Evolutionary conservation across 2,888 invertebrate species (phyloP).

Genomic region (Andrena flavipes): DNA sequence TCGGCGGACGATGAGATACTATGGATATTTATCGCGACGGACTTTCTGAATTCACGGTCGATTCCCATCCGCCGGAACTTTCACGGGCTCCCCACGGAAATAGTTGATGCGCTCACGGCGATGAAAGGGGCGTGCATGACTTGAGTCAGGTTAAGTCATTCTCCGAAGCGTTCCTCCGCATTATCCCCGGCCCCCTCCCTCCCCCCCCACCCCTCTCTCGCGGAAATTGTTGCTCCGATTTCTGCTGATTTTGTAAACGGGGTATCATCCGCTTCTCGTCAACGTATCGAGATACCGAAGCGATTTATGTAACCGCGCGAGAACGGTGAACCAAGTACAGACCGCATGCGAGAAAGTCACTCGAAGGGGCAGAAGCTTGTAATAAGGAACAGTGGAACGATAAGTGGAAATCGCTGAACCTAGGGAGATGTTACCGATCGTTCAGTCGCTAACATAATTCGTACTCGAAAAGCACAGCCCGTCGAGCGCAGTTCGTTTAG

Average conservation of each 20-base stretch:
- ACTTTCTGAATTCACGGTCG: slow-evolving; percentile 30
- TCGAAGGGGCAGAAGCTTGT: neutral
- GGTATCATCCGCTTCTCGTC: neutral
- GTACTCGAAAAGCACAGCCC: slow-evolving; percentile 16
- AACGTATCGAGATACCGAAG: neutral
- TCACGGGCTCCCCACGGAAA: neutral
- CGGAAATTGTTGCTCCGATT: slow-evolving; percentile 33
- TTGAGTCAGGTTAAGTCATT: slow-evolving; percentile 53
- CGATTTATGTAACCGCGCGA: slow-evolving; percentile 3
- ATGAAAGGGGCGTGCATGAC: slow-evolving; percentile 51
- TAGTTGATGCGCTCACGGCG: slow-evolving; percentile 21
- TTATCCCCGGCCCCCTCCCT: neutral
- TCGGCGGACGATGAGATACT: slow-evolving; percentile 54
- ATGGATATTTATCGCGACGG: slow-evolving; percentile 49
- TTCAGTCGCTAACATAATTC: slow-evolving; percentile 5
- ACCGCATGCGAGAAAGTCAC: neutral
- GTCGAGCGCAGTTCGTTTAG: slow-evolving; percentile 14
- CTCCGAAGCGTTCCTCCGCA: slow-evolving; percentile 26
- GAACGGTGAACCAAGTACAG: neutral
- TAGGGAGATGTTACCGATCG: slow-evolving; percentile 14
- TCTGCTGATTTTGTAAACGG: slow-evolving; percentile 13
- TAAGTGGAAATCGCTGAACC: slow-evolving; percentile 16
- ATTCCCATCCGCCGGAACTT: slow-evolving; percentile 26
- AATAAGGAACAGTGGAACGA: slow-evolving; percentile 1
- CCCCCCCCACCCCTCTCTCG: too few relatives aligned